Conservation (phyloP, 2,888 invertebrate genomes). For the Dasysyrphus tricinctus region DNA sequence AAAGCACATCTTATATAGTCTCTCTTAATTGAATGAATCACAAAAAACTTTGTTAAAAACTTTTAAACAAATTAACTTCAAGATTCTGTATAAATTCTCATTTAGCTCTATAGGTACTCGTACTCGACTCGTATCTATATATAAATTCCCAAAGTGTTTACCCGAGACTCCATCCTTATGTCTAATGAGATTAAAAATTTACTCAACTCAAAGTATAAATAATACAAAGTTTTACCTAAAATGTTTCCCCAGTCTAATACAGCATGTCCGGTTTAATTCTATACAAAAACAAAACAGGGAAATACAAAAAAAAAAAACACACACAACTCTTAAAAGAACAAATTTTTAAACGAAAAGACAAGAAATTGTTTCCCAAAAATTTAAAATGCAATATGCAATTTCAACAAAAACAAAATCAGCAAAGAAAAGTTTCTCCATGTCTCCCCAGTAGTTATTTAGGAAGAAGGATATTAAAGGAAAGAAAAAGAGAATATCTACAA, state of each 20-base stretch:
- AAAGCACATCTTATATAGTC: neutral
- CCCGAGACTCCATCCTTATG: conserved; percentile 26
- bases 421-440: conserved; percentile 56
- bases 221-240: conserved; percentile 60
- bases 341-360: conserved; percentile 32
- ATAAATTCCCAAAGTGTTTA: conserved; percentile 29
- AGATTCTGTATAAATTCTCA: neutral
- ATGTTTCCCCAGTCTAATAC: conserved; percentile 22
- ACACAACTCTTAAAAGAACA: neutral
- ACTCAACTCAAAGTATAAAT: conserved; percentile 52
- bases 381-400: conserved; percentile 71
- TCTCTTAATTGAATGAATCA: conserved; percentile 8
- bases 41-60: conserved; percentile 1
- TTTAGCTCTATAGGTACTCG: neutral
- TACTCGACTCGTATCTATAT: too few relatives aligned
- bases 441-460: conserved; percentile 3
- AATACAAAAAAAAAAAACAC: neutral
- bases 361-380: conserved; percentile 59
- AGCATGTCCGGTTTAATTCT: conserved; percentile 20
- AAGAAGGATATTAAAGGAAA: conserved; percentile 23
- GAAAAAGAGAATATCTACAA: neutral
- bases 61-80: conserved; percentile 16
- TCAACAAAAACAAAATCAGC: conserved; percentile 66
- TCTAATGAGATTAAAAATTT: conserved; percentile 67
- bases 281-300: conserved; percentile 16